phyloP scores from a whole-genome alignment of 2,797 vertebrate genomes.

The Myotis myotis region DNA sequence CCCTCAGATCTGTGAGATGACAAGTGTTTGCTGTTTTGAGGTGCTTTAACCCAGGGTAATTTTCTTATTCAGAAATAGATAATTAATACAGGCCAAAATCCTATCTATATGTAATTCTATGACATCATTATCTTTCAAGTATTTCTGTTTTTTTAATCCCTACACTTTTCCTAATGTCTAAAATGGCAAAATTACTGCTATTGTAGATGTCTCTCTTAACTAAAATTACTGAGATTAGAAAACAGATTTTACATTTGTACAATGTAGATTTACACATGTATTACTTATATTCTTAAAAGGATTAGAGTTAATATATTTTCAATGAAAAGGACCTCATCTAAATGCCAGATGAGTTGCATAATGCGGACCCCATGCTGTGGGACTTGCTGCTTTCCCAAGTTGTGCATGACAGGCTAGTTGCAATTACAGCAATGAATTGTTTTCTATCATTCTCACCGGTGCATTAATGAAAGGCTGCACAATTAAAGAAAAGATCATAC shows the following conservation, averaged over 20 bases:
- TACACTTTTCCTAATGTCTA: neutral
- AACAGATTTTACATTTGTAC: slow-evolving; percentile 29
- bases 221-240: slow-evolving; percentile 50
- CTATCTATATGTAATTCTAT: neutral
- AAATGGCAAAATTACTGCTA: neutral
- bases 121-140: neutral
- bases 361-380: neutral
- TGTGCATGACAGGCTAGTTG: slow-evolving; percentile 4
- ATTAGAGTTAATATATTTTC: slow-evolving; percentile 55
- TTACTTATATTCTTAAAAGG: slow-evolving; percentile 47
- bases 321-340: slow-evolving; percentile 47
- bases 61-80: neutral
- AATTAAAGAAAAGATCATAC: slow-evolving; percentile 57
- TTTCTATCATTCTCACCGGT: neutral
- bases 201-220: neutral
- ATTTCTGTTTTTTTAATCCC: neutral
- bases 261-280: slow-evolving; percentile 17
- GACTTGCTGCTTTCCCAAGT: neutral
- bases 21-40: neutral
- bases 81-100: neutral
- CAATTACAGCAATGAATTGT: slow-evolving; percentile 42
- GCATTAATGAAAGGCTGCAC: slow-evolving; percentile 51
- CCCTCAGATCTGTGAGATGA: neutral
- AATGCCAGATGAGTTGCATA: neutral
- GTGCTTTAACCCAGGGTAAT: neutral